Evolutionary conservation across 2,888 invertebrate genomes (phyloP), one percentile per base, ranked within the genome.

Genomic region (Amblyteles armatorius): DNA sequence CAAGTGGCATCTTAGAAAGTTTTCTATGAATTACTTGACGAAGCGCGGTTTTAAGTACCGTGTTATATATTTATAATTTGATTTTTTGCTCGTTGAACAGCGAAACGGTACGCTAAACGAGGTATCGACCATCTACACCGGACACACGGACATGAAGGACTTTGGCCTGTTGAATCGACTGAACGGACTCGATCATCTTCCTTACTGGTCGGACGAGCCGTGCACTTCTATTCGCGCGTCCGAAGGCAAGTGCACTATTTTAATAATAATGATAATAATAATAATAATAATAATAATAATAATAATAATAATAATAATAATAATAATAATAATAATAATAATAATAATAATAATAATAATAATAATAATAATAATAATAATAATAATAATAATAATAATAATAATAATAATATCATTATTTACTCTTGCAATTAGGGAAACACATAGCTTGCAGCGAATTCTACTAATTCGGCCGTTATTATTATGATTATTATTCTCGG

Each of bases 51-150:
- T 13, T 73, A 22, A 19, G 22, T 57, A 40, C 63, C 2, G 11
- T 0, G 55, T 63, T 63, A 55, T 52, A n/a, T 33, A 60, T 77
- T 60, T 2, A 65, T 44, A 22, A n/a, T 19, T 72, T 57, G 40
- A 16, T 57, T 52, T 16, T 80, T 40, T 52, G 40, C 26, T 65
- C 22, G 1, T 76, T 81, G 80, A 88, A 6, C 94, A 97, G 96
- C 95, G 98, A 91, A 98, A 98, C 91, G 97, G 97, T 0, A 97
- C 97, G 0, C 92, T 98, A 29, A 96, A 96, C 16, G 98, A 98
- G 92, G 96, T 97, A 2, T 97, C 97, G 0, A 97, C 97, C 0
- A 97, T 98, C 63, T 96, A 96, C 91, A 97, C 97, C 0, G 98
- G 98, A 0, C 95, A 96, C 78, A 95, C 94, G 13, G 95, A 95